Conservation (phyloP, 2,888 invertebrate genomes). For the Mimachlamys varia region DNA sequence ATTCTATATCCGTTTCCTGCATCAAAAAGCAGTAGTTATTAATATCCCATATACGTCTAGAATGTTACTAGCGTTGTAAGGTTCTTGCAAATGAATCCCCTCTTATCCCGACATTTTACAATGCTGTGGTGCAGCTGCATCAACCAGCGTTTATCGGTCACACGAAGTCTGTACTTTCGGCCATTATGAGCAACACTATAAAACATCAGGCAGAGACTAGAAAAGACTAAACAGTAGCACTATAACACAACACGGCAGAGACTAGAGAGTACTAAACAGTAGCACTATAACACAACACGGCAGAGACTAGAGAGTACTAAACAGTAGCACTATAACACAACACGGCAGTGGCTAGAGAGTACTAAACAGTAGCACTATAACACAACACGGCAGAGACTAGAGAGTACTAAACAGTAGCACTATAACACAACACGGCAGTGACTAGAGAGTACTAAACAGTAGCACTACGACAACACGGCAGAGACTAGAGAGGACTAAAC, state of each 20-base stretch:
- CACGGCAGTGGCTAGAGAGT: too few relatives aligned
- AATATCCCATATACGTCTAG: neutral
- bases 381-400: neutral
- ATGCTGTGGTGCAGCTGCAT: neutral
- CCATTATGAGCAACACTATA: neutral
- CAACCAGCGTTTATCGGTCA: neutral
- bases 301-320: too few relatives aligned
- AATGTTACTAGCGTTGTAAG: neutral
- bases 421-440: neutral
- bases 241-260: neutral
- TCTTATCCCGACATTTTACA: neutral
- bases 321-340: neutral
- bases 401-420: neutral
- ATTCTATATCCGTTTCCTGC: neutral
- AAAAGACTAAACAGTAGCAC: neutral
- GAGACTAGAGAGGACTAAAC: too few relatives aligned
- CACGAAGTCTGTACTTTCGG: neutral
- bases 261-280: neutral
- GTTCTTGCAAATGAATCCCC: constrained; percentile 7
- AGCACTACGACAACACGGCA: neutral
- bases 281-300: neutral
- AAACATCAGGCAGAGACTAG: neutral
- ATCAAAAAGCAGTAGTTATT: neutral
- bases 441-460: neutral
- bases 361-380: neutral